A percentile compares a stretch with the other conserved stretches of the same genome.
Conservation (phyloP, 2,888 invertebrate genomes). For the Plebejus anna region DNA sequence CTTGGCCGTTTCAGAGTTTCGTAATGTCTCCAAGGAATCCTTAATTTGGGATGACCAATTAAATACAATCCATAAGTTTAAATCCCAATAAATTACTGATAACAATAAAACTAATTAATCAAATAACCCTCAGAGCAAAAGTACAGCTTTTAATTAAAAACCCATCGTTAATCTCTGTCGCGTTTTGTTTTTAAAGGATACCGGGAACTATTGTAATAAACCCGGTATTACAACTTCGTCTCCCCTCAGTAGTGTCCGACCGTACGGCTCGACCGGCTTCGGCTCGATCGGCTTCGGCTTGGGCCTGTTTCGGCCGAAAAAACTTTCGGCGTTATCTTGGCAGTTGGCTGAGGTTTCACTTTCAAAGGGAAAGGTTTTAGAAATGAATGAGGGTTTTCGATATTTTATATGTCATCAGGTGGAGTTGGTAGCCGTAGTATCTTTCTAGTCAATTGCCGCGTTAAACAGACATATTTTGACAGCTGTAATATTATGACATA, state of each 20-base stretch:
- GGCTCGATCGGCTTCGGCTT: not conserved
- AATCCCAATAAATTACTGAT: not conserved
- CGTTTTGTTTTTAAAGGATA: conserved; percentile 22
- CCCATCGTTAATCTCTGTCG: not conserved
- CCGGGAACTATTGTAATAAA: conserved; percentile 31
- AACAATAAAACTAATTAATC: conserved; percentile 1
- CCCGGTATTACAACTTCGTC: conserved; percentile 32
- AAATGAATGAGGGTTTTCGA: not conserved
- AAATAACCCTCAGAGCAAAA: not conserved
- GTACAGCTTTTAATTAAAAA: conserved; percentile 20
- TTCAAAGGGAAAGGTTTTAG: not conserved
- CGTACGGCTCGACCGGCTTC: not conserved
- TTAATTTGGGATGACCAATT: not conserved
- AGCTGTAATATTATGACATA: too few species aligned
- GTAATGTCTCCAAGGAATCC: too few species aligned
- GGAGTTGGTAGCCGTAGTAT: too few species aligned
- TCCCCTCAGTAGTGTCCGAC: not conserved
- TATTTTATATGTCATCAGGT: too few species aligned
- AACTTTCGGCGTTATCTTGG: not conserved
- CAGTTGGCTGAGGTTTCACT: too few species aligned
- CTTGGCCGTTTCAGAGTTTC: too few species aligned
- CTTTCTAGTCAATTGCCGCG: too few species aligned
- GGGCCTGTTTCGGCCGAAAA: not conserved
- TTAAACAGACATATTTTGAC: too few species aligned
- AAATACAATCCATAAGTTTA: not conserved